Evolutionary conservation across 1,140 invertebrate species (phyloP).

Genomic region (Tachypleus tridentatus): DNA sequence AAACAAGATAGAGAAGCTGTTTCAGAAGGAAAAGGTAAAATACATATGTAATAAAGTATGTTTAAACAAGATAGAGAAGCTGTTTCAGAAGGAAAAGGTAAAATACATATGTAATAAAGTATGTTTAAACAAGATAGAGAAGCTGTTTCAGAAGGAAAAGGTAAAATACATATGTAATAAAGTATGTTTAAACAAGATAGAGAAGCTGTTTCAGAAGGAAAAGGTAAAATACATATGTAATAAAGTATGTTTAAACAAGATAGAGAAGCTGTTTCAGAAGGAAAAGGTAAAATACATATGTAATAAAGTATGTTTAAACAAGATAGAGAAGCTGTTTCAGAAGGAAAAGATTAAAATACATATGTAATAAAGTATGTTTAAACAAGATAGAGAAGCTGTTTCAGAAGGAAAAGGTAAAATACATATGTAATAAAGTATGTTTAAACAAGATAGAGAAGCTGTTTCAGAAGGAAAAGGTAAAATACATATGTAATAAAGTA

Average conservation of each 20-base stretch:
- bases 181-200: constrained; percentile 44
- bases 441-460: constrained; percentile 39
- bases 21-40: constrained; percentile 28
- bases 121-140: constrained; percentile 42
- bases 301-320: constrained; percentile 37
- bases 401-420: constrained; percentile 28
- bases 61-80: constrained; percentile 40
- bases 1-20: constrained; percentile 38
- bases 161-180: constrained; percentile 13
- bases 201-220: constrained; percentile 28
- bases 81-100: constrained; percentile 30
- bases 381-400: constrained; percentile 37
- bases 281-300: constrained; percentile 26
- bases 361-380: constrained; percentile 21
- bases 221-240: constrained; percentile 21
- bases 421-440: no score
- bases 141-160: constrained; percentile 29
- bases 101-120: background rate
- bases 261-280: constrained; percentile 27
- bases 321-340: constrained; percentile 33
- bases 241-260: constrained; percentile 44
- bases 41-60: no score
- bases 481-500: no score
- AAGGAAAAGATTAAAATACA: constrained; percentile 28
- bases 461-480: constrained; percentile 30